Base-by-base conservation (phyloP, 2,888 invertebrate genomes). In the Drosophila neotestacea region DNA sequence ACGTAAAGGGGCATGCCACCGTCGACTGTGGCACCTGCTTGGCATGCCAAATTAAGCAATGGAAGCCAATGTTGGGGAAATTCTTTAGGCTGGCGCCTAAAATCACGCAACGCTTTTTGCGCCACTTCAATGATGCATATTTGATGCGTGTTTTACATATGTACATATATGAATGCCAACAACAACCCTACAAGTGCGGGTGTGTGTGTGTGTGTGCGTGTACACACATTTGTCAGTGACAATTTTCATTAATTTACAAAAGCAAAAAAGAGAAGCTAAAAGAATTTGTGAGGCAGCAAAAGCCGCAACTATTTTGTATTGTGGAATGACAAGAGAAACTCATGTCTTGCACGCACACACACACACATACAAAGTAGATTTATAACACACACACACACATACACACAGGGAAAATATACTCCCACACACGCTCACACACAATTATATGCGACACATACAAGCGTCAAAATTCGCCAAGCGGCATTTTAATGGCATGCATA, bases 211-310 rank as follows among this genome's bases (percentile, higher is more conserved):
- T 16, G 6, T 46, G 44, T 22, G 27, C 65, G 68, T 36, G 47
- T 32, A 22, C 54, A 56, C 68, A 63, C 41, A 78, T 85, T 86
- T 87, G 80, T 85, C 88, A 83, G 67, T 81, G 84, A 83, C 89
- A 89, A 87, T 89, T 85, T 89, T 89, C 83, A 89, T 86, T 88
- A 81, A 88, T 89, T 89, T 85, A 4, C 10, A 51, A 27, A 38
- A 4, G 36, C 27, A 50, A 64, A 73, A 47, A 30, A 48, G 75
- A 87, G 72, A 89, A 80, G 68, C 67, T 63, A 72, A 80, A 89
- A 73, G 79, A 73, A 89, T 84, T 79, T 56, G n/a, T 28, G 32
- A 56, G 50, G 44, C 32, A 32, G 32, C 32, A 32, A 32, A 32
- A 32, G 32, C 68, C 68, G 60, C 70, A 77, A 79, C 79, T 79